Percentiles rank a stretch among this genome's conserved stretches.
Evolutionary conservation across 35 echinoderm and acorn worm genomes (phyloP).

Genomic region (Heliocidaris tuberculata): DNA sequence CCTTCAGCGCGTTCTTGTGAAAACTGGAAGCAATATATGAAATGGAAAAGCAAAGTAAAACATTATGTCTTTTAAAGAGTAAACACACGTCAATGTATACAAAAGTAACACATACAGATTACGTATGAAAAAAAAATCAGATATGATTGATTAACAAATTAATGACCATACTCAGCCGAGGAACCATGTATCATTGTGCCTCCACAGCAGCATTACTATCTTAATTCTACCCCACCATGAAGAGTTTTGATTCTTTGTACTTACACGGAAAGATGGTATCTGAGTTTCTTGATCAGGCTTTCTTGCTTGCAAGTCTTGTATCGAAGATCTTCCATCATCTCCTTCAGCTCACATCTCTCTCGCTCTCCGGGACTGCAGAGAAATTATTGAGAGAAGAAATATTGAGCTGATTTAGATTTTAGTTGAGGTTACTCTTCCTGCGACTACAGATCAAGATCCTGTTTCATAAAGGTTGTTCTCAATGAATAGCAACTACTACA

Average conservation of each 20-base stretch:
- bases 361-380: not conserved
- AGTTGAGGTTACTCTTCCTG: not conserved
- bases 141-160: not conserved
- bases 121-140: not conserved
- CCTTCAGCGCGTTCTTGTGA: not conserved
- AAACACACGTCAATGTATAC: not conserved
- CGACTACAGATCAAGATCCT: not conserved
- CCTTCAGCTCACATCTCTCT: not conserved
- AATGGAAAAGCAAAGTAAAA: too few relatives aligned
- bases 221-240: not conserved
- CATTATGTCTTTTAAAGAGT: not conserved
- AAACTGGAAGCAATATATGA: not conserved
- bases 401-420: not conserved
- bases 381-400: not conserved
- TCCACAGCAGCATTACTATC: not conserved
- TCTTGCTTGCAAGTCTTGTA: not conserved
- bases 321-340: not conserved
- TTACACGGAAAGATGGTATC: conserved; percentile 16
- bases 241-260: not conserved
- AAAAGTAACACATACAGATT: not conserved
- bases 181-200: not conserved
- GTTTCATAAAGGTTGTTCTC: not conserved
- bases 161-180: not conserved
- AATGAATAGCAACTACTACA: not conserved
- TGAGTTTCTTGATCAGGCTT: conserved; percentile 17